These are phyloP conservation scores for Saguinus midas DNA, from an alignment of 2,113 vertebrate species.

Conservation along the genomic window DNA sequence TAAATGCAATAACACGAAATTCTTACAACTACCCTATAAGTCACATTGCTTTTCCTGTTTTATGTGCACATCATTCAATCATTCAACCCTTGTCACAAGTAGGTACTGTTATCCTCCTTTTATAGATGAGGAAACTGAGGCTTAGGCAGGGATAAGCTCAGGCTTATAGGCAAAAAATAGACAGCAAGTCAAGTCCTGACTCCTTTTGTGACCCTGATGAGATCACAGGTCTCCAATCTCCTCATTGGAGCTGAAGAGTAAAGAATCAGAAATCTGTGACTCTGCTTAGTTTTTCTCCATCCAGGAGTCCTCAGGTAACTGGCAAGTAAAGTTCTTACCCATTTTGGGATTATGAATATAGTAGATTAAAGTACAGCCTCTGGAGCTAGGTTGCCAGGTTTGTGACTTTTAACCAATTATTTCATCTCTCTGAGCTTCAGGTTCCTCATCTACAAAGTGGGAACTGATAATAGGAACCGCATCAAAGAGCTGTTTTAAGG, in stretches of 20 bases:
- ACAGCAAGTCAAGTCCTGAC: neutral
- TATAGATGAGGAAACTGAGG: neutral
- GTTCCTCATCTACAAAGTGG: neutral
- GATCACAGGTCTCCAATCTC: neutral
- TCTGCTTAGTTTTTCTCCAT: neutral
- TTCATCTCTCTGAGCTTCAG: neutral
- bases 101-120: neutral
- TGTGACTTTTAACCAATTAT: neutral
- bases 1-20: fast-evolving
- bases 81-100: fast-evolving
- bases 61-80: neutral
- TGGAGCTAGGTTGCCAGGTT: neutral
- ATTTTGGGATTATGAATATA: too few relatives aligned
- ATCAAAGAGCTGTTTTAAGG: neutral
- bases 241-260: neutral
- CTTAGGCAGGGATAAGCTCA: neutral
- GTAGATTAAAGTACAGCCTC: neutral
- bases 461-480: neutral
- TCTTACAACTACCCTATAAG: neutral
- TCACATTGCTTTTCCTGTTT: neutral
- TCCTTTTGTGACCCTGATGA: neutral
- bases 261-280: neutral
- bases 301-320: neutral
- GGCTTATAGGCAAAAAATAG: neutral
- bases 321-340: neutral